Conservation (phyloP, 2,113 vertebrate genomes). For the Prionailurus viverrinus region DNA sequence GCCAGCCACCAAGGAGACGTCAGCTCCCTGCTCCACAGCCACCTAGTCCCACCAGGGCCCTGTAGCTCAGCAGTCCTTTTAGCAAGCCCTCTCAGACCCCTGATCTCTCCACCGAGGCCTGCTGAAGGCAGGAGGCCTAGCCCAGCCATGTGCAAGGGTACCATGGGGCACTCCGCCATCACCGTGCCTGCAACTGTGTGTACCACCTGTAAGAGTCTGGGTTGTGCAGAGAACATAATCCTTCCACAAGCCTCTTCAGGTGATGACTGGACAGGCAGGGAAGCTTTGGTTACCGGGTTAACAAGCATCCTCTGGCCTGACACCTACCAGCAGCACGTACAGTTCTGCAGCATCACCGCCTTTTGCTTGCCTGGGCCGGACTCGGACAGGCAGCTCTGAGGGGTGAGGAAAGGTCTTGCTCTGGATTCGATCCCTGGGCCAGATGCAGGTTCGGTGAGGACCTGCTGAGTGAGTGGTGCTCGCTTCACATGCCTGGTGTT, state of each 20-base stretch:
- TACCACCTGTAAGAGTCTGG: background rate
- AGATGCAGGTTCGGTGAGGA: background rate
- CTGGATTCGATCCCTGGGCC: background rate
- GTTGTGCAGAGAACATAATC: background rate
- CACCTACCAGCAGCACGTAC: background rate
- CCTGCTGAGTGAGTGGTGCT: background rate
- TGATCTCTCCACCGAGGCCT: background rate
- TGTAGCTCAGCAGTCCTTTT: background rate
- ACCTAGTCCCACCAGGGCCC: background rate
- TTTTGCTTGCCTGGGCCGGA: background rate
- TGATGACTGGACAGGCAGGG: background rate
- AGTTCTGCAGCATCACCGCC: background rate
- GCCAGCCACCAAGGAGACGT: background rate
- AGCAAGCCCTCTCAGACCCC: background rate
- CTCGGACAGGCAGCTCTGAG: background rate
- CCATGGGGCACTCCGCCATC: background rate
- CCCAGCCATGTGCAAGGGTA: background rate
- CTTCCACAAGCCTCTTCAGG: background rate
- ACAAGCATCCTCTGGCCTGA: background rate
- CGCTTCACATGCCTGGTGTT: background rate
- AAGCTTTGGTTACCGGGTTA: background rate
- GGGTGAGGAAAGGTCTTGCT: background rate
- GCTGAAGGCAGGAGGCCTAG: background rate
- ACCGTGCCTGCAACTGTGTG: background rate
- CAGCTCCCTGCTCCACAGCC: background rate